Evolutionary conservation across 2,113 vertebrate genomes (phyloP).

Genomic region (Cochlearius cochlearius): DNA sequence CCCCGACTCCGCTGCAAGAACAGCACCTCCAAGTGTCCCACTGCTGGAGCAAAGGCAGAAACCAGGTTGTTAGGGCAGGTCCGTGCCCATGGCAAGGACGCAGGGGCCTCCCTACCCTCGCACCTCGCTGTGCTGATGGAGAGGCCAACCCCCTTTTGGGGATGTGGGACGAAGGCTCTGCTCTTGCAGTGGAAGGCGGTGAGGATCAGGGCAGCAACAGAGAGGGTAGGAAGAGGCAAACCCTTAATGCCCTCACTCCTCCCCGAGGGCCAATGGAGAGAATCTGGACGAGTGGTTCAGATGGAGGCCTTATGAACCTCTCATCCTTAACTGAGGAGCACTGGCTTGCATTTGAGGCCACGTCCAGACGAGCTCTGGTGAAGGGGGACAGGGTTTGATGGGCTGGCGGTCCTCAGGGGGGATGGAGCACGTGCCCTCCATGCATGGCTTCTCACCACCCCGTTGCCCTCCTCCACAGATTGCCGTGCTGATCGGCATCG

Average conservation of each 20-base stretch:
- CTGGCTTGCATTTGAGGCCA: not conserved
- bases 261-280: fast-evolving
- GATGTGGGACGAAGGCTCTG: not conserved
- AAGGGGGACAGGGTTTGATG: not conserved
- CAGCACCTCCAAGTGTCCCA: not conserved
- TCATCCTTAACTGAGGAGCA: fast-evolving
- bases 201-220: not conserved
- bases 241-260: fast-evolving
- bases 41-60: not conserved
- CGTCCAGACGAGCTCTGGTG: not conserved
- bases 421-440: not conserved
- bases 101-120: not conserved
- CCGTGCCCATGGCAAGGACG: not conserved
- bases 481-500: constrained; percentile 81
- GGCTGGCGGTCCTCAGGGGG: not conserved
- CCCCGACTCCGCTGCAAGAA: not conserved
- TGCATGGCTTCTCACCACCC: not conserved
- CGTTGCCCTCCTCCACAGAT: constrained; percentile 61
- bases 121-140: not conserved
- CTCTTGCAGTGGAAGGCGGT: not conserved
- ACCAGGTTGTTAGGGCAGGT: not conserved
- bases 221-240: not conserved
- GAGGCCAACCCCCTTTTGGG: not conserved
- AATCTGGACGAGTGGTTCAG: not conserved
- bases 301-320: not conserved